Base-by-base conservation (phyloP, 2,888 invertebrate genomes). In the Tholera decimalis region DNA sequence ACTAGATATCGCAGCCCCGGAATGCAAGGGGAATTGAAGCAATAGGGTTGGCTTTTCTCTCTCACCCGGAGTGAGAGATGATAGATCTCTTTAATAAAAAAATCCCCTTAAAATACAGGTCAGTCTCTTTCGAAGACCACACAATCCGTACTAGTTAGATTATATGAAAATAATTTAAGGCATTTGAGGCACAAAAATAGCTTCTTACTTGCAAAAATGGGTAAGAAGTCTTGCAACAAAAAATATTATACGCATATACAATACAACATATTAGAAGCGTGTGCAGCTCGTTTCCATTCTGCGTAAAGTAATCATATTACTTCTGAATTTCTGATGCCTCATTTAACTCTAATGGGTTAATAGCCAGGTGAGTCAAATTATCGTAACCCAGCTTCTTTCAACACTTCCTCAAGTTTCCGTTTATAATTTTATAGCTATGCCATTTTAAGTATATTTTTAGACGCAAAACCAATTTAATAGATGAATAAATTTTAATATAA, bases 271-370 rank as follows among this genome's bases (percentile, higher is more conserved):
- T 28, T 11, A 28, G 1, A 30, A 5, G 2, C 20, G 11, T 35
- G 18, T 26, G 3, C 13, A 28, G 9, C 0, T 26, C n/a, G 24
- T 56, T 53, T 57, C 30, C 39, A 61, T 54, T n/a, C 20, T 60
- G 47, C 47, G n/a, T 41, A 4, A 11, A 44, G 49, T 33, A 30
- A 62, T 56, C 47, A 35, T 24, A 18, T 57, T 57, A 58, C 1
- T 63, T 61, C 30, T 28, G 47, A 67, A 58, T 0, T 63, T 61
- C 30, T 28, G 47, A 67, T 33, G 57, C 43, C 24, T 72, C 60
- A 60, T 66, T 77, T 51, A 71, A 61, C 46, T 20, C 28, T 47
- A 77, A 76, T 63, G 2, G n/a, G 6, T 51, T 72, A 77, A 67
- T 58, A 53, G 30, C 22, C 26, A 22, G 53, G 15, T 18, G 58